Evolutionary conservation across 2,113 vertebrate species (phyloP), one percentile per base, ranked within the genome.

Genomic region (Oncorhynchus masou): DNA sequence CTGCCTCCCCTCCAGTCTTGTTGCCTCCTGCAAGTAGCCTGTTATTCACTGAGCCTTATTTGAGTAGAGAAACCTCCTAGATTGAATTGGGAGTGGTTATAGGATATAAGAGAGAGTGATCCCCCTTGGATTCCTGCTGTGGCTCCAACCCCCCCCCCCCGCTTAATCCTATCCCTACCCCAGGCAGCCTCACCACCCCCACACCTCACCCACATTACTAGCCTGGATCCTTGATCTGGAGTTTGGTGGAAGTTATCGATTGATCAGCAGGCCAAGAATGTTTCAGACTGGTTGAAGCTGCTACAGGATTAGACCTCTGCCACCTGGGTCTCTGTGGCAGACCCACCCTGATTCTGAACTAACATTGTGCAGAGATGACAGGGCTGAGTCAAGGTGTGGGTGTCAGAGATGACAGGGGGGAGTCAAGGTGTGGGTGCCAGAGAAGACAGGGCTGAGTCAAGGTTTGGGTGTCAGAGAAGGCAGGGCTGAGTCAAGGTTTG

Each of bases 11-110:
- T 39, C 39, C 39, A 48, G 85, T 85, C 12, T 65, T 73, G 71
- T 65, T 73, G 54, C 8, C 62, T 74, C 82, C 82, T 86, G 81
- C 71, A 79, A 73, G 57, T 9, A 2, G 7, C 62, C 79, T 84
- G 54, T 76, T 80, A 81, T 83, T 82, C 76, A 81, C 69, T 62
- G 70, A 64, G 49, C 64, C 74, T 81, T 71, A 85, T 84, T 79
- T 73, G 68, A 57, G 70, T 4, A 77, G 74, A 79, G 82, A 84
- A 75, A 71, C 13, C 70, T 73, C 67, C 68, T 73, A 60, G 13
- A 66, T 74, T 83, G 81, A 87, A 83, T 74, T 82, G 76, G 57
- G 2, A 5, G 31, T 66, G 49, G 65, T 79, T 73, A 71, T 81
- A 72, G 70, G 70, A 68, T 75, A 78, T 71, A 69, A 31, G 76